Evolutionary conservation across 2,888 invertebrate genomes (phyloP).

Genomic region (Anthophora plumipes): DNA sequence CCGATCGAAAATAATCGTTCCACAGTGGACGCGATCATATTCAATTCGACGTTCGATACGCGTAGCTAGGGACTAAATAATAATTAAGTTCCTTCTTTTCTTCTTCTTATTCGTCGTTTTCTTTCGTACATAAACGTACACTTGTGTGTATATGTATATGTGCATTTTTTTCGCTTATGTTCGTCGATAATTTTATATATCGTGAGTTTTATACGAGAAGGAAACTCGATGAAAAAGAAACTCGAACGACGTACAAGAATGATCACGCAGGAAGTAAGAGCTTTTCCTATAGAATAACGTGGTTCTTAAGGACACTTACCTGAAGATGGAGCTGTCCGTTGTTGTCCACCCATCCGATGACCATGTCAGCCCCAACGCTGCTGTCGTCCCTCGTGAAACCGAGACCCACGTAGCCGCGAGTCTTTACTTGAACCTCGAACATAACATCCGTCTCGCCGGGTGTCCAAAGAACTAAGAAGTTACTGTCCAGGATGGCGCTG

Average conservation of each 20-base stretch:
- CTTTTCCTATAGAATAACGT: not conserved
- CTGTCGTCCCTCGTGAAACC: constrained; percentile 93
- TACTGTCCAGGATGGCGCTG: constrained; percentile 86
- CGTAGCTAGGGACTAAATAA: not conserved
- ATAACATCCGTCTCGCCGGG: constrained; percentile 91
- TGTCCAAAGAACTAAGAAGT: constrained; percentile 90
- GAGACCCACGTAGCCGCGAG: constrained; percentile 94
- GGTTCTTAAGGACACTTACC: constrained; percentile 86
- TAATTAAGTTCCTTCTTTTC: not conserved
- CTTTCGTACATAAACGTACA: not conserved
- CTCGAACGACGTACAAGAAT: not conserved
- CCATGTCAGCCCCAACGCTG: constrained; percentile 93
- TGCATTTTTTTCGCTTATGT: too few relatives aligned
- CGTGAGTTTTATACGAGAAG: not conserved
- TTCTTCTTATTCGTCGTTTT: too few relatives aligned
- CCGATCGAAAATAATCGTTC: constrained; percentile 10
- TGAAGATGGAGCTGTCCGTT: constrained; percentile 92
- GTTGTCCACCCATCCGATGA: constrained; percentile 94
- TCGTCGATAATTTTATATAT: not conserved
- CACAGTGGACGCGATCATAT: constrained; percentile 8
- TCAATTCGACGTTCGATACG: not conserved
- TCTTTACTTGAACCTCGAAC: constrained; percentile 93
- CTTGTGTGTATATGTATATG: too few relatives aligned
- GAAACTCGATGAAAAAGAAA: not conserved
- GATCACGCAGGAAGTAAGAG: not conserved